Evolutionary conservation across 2,797 vertebrate genomes (phyloP).

Genomic region (Sitta carolinensis): DNA sequence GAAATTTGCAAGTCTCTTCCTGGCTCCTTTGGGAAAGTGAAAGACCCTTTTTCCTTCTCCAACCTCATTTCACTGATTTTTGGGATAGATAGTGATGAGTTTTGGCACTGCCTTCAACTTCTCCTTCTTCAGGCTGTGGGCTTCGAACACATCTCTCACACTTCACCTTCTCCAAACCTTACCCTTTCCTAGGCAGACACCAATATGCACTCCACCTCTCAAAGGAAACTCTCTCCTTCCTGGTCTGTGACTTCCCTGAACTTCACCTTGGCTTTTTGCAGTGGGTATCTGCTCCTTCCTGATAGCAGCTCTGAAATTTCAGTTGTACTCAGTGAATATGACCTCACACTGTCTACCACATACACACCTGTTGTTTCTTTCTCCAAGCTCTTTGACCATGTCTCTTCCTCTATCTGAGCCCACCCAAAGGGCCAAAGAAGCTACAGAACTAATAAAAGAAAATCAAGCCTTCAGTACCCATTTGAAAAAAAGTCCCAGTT

Average conservation of each 20-base stretch:
- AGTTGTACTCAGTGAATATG: not conserved
- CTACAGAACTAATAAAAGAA: not conserved
- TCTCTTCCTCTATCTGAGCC: not conserved
- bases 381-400: not conserved
- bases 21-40: not conserved
- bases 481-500: not conserved
- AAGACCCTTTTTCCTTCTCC: not conserved
- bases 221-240: not conserved
- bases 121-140: not conserved
- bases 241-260: not conserved
- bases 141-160: fast-evolving
- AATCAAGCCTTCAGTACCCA: not conserved
- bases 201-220: fast-evolving
- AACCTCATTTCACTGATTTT: not conserved
- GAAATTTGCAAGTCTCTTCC: not conserved
- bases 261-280: not conserved
- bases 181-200: not conserved
- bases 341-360: not conserved
- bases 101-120: not conserved
- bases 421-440: not conserved
- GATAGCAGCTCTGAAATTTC: not conserved
- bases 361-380: not conserved
- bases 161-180: not conserved
- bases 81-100: not conserved
- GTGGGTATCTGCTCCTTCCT: not conserved